Evolutionary conservation across 2,888 invertebrate species (phyloP), one percentile per base, ranked within the genome.

Genomic region (Drosophila seclusa): DNA sequence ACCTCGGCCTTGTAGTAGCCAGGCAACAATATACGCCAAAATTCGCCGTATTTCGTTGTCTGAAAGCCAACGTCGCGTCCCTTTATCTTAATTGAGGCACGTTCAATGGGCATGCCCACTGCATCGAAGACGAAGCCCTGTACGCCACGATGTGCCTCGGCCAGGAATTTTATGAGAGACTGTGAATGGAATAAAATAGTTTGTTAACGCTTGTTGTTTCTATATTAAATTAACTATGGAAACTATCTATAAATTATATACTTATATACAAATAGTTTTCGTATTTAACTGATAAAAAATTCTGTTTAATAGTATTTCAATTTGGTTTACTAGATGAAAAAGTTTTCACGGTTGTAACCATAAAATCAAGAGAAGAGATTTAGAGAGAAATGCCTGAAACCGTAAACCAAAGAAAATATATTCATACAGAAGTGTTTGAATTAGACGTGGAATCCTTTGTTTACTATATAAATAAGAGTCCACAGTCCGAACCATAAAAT

Each of bases 41-140:
- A 99, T 93, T 99, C 98, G n/a, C 98, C 98, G 92, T 97, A 96
- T 91, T 96, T 96, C 11, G 97, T 97, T 60, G 97, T 96, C 92
- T 96, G 96, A 92, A 98, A 97, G 59, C 96, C 95, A 82, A 98
- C 96, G 91, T 98, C 97, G 58, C 98, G 95, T 0, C 96, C 96
- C 91, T 96, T 96, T 45, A 98, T 95, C 90, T 96, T 96, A 71
- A 98, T 93, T 10, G 96, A 94, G 13, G 97, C 97, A 60, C 96
- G 95, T 87, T 97, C 96, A 60, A 98, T 94, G 0, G 97, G 96
- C 91, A 95, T 95, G 60, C 96, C 97, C 88, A 95, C 95, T 80
- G 96, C 95, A 92, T 97, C 97, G 91, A 95, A 94, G 45, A 98
- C 96, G 83, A 98, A 96, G 1, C 98, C 98, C 83, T 97, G 97